Evolutionary conservation across 2,113 vertebrate species (phyloP).

Genomic region (Stercorarius parasiticus): DNA sequence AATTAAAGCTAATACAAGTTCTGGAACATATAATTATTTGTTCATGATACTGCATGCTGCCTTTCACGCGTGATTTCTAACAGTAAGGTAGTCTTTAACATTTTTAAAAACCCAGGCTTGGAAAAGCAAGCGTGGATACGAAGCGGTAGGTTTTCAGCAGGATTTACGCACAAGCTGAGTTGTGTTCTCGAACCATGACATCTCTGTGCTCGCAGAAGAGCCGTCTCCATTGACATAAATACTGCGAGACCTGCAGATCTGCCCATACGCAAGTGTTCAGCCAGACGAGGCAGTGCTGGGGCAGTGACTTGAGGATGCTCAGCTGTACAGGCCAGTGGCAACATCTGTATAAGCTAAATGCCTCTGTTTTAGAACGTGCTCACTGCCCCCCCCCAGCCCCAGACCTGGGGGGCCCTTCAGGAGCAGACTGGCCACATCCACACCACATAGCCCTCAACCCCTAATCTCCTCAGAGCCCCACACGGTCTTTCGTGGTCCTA

Average conservation of each 20-base stretch:
- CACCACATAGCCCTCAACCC: neutral
- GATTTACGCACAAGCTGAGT: fast-evolving
- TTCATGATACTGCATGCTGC: neutral
- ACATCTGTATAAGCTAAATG: neutral
- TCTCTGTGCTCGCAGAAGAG: neutral
- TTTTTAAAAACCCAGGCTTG: neutral
- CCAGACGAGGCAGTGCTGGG: neutral
- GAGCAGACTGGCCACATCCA: neutral
- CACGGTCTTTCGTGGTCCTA: neutral
- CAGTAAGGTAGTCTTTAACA: neutral
- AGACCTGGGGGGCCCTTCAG: neutral
- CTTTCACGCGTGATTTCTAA: neutral
- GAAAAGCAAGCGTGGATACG: neutral
- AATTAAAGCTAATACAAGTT: neutral
- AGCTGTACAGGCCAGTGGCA: neutral
- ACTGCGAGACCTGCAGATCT: neutral
- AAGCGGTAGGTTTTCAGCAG: neutral
- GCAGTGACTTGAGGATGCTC: neutral
- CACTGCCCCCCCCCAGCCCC: neutral
- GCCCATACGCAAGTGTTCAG: neutral
- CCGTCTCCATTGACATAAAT: neutral
- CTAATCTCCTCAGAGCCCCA: neutral
- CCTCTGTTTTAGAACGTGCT: neutral
- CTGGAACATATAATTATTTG: neutral
- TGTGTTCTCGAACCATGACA: fast-evolving